These are phyloP conservation scores for Galemys pyrenaicus DNA, from an alignment of 2,113 vertebrate genomes.

Conservation along the genomic window DNA sequence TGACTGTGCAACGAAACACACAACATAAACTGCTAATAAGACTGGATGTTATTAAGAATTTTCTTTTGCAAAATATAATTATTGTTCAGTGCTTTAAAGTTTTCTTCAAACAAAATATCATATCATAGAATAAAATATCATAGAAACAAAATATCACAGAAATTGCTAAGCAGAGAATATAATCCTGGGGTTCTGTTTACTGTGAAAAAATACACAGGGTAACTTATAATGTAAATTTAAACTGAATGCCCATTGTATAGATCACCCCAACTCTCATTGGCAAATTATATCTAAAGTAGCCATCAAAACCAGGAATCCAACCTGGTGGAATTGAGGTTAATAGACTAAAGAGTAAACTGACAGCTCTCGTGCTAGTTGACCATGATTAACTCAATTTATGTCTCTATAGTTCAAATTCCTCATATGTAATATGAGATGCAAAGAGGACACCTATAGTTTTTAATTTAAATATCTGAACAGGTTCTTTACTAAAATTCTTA, in stretches of 20 bases:
- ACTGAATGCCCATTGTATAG: neutral
- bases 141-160: no score
- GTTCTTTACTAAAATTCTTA: neutral
- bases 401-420: neutral
- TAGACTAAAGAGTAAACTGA: neutral
- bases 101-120: neutral
- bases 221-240: neutral
- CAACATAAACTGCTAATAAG: neutral
- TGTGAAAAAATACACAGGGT: neutral
- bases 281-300: neutral
- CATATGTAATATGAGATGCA: neutral
- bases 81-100: neutral
- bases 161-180: neutral
- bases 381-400: neutral
- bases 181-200: neutral
- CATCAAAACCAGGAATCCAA: neutral
- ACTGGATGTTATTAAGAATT: neutral
- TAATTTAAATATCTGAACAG: neutral
- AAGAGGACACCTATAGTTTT: neutral
- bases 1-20: neutral
- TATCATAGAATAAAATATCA: no score
- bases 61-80: neutral
- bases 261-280: neutral
- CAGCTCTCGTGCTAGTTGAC: neutral
- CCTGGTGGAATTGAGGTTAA: neutral